Base-by-base conservation (phyloP, 2,797 vertebrate genomes). In the Pteropus rufus region DNA sequence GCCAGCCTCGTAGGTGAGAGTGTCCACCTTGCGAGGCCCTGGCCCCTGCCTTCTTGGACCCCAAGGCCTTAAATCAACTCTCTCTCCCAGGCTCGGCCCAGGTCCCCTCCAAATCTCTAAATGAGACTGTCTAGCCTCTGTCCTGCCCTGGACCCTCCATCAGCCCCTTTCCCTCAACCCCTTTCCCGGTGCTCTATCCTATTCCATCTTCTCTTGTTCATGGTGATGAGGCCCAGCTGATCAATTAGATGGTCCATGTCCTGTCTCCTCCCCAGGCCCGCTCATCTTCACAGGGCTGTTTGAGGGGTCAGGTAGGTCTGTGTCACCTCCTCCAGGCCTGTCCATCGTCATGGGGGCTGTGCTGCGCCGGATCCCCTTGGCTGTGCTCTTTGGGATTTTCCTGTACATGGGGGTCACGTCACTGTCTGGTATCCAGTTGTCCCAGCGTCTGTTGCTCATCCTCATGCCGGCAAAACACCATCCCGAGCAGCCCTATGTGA, bases 371-470 rank as follows among this genome's bases (percentile, higher is more conserved):
- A 99, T 99, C 98, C 99, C 99, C 0, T 96, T 99, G 98, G 99
- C 99, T 0, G 99, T 99, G 90, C 99, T 99, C 89, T 99, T 99
- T 0, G 99, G 99, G 54, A 99, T 99, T 97, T 99, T 99, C 98
- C 98, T 99, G 49, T 99, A 99, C 98, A 99, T 99, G 99, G 99
- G 99, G 16, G 99, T 99, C 97, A 99, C 99, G 0, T 99, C 99
- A 0, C 98, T 99, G 97, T 99, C 99, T 0, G 99, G 99, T 82
- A 99, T 99, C 98, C 99, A 99, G 98, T 98, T 99, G 62, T 99
- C 99, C 0, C 99, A 99, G 93, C 99, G 99, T 75, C 99, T 99
- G 96, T 99, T 99, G 3, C 99, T 99, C 8, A 99, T 99, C 98
- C 99, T 99, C 98, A 99, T 99, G 91, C 99, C 99, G 0, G 99